These are phyloP conservation scores for Karalla daura DNA, from an alignment of 2,797 vertebrate genomes.

Conservation along the genomic window DNA sequence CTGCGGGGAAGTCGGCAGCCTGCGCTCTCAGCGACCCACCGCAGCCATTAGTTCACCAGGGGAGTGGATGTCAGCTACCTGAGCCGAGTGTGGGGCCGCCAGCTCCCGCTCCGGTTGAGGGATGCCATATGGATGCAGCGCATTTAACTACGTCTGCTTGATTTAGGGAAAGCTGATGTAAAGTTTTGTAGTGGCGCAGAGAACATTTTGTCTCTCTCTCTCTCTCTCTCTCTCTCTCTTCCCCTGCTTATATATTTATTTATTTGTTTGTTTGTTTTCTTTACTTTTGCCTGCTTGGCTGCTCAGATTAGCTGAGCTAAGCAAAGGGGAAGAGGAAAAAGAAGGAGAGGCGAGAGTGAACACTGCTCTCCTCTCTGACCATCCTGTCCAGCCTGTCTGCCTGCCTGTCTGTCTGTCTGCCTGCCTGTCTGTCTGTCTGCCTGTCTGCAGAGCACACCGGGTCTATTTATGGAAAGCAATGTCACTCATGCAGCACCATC, in stretches of 20 bases:
- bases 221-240: neutral
- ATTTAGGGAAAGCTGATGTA: slow-evolving; percentile 27
- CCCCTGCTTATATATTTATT: slow-evolving; percentile 24
- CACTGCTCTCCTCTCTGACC: slow-evolving; percentile 28
- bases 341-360: slow-evolving; percentile 30
- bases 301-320: slow-evolving; percentile 49
- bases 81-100: slow-evolving; percentile 37
- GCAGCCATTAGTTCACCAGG: slow-evolving; percentile 63
- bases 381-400: slow-evolving; percentile 40
- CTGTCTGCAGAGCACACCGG: slow-evolving; percentile 61
- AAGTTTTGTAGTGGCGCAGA: slow-evolving; percentile 21
- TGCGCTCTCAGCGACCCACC: slow-evolving; percentile 44
- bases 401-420: slow-evolving; percentile 41
- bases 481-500: slow-evolving; percentile 84
- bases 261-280: slow-evolving; percentile 31
- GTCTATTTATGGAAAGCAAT: slow-evolving; percentile 85
- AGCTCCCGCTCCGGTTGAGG: slow-evolving; percentile 41
- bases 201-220: slow-evolving; percentile 6
- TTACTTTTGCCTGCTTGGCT: slow-evolving; percentile 30
- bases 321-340: slow-evolving; percentile 33
- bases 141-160: slow-evolving; percentile 21
- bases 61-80: slow-evolving; percentile 59
- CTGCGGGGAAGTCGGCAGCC: slow-evolving; percentile 52
- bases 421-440: slow-evolving; percentile 39
- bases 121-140: slow-evolving; percentile 30